These are phyloP conservation scores for Forpus xanthops DNA, from an alignment of 2,797 vertebrate genomes.

Conservation along the genomic window DNA sequence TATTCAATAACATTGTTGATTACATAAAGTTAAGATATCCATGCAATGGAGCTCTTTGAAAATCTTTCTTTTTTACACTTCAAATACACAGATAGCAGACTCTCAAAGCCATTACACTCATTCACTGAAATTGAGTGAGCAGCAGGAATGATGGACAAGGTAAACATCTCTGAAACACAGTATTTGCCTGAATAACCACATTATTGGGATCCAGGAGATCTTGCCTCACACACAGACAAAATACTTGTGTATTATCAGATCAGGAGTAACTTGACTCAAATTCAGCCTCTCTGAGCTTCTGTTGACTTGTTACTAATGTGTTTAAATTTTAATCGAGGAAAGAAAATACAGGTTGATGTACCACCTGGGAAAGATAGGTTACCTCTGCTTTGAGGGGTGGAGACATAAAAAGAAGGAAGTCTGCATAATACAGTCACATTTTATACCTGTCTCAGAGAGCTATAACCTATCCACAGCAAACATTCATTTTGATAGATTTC, in stretches of 20 bases:
- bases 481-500: slow-evolving; percentile 18
- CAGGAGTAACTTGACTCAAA: background rate
- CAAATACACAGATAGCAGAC: background rate
- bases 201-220: background rate
- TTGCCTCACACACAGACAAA: background rate
- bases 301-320: background rate
- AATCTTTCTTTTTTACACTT: background rate
- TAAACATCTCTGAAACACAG: background rate
- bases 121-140: background rate
- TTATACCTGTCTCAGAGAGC: background rate
- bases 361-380: background rate
- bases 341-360: background rate
- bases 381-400: background rate
- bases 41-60: background rate
- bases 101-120: background rate
- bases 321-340: background rate
- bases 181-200: background rate
- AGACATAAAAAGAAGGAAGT: background rate
- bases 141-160: background rate
- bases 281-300: background rate
- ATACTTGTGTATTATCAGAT: background rate
- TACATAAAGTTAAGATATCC: background rate
- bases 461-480: background rate
- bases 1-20: background rate
- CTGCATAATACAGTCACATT: background rate